Percentiles rank a stretch among this genome's conserved stretches.
These are phyloP conservation scores for Digitonthophagus gazella DNA, from an alignment of 2,888 invertebrate species.

Conservation along the genomic window DNA sequence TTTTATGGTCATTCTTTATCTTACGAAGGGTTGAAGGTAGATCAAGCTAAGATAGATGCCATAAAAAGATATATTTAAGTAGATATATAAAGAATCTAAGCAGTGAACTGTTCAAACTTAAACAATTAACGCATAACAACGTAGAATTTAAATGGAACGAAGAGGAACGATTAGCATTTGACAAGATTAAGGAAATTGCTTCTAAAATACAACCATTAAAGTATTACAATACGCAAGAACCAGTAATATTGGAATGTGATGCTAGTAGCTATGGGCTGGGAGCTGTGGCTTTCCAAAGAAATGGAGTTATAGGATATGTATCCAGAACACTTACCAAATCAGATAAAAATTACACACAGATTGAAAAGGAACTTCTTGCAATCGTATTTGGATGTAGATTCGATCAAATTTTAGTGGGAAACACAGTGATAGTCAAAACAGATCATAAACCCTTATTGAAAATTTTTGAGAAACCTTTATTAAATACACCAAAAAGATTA, in stretches of 20 bases:
- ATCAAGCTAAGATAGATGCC: not conserved
- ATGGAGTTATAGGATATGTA: too few relatives aligned
- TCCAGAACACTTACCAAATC: too few relatives aligned
- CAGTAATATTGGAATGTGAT: not conserved
- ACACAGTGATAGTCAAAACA: slow-evolving; percentile 12
- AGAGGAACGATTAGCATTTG: slow-evolving; percentile 6
- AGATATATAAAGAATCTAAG: slow-evolving; percentile 21
- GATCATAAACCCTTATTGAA: slow-evolving; percentile 5
- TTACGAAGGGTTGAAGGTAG: not conserved
- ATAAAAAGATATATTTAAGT: slow-evolving; percentile 11
- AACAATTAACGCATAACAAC: slow-evolving; percentile 8
- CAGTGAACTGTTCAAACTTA: not conserved
- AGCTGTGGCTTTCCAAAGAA: too few relatives aligned
- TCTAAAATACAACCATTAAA: too few relatives aligned
- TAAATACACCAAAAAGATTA: slow-evolving; percentile 17
- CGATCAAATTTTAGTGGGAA: slow-evolving; percentile 13
- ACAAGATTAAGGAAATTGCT: slow-evolving; percentile 5
- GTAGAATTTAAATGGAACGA: slow-evolving; percentile 7
- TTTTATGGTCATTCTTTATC: not conserved
- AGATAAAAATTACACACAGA: too few relatives aligned
- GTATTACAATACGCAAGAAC: slow-evolving; percentile 14
- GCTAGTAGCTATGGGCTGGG: too few relatives aligned
- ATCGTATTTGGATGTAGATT: too few relatives aligned
- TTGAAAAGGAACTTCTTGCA: too few relatives aligned
- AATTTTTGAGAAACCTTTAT: not conserved